A percentile compares a stretch with the other conserved stretches of the same genome.
These are phyloP conservation scores for Neotoxoptera formosana DNA, from an alignment of 1,140 invertebrate species.

Conservation along the genomic window DNA sequence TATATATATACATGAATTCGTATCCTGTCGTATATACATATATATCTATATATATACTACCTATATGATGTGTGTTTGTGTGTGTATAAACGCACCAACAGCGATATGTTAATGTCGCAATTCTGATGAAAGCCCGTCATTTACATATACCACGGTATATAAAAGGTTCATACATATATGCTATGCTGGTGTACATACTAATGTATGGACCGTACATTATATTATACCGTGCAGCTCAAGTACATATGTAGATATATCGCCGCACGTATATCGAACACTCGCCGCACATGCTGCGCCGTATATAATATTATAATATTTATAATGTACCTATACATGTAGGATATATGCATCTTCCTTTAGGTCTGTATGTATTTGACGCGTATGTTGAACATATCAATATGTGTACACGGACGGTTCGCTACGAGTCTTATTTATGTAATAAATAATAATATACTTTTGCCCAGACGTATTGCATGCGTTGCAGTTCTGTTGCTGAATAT, in stretches of 20 bases:
- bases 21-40: neutral
- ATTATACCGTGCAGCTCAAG: neutral
- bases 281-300: neutral
- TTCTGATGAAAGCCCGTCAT: slow-evolving; percentile 21
- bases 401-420: too few relatives aligned
- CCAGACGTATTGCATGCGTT: neutral
- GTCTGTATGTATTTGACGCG: neutral
- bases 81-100: neutral
- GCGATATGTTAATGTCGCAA: slow-evolving; percentile 24
- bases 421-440: too few relatives aligned
- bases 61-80: neutral
- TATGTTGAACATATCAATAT: neutral
- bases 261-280: neutral
- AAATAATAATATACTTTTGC: neutral
- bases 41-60: too few relatives aligned
- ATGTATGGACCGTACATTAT: neutral
- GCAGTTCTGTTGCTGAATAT: neutral
- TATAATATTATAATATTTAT: neutral
- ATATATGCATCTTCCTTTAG: too few relatives aligned
- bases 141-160: neutral
- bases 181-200: neutral
- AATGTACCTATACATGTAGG: neutral
- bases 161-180: neutral
- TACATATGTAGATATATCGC: neutral
- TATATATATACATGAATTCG: too few relatives aligned